Conservation (phyloP, 1,140 invertebrate genomes). For the Eufriesea mexicana region DNA sequence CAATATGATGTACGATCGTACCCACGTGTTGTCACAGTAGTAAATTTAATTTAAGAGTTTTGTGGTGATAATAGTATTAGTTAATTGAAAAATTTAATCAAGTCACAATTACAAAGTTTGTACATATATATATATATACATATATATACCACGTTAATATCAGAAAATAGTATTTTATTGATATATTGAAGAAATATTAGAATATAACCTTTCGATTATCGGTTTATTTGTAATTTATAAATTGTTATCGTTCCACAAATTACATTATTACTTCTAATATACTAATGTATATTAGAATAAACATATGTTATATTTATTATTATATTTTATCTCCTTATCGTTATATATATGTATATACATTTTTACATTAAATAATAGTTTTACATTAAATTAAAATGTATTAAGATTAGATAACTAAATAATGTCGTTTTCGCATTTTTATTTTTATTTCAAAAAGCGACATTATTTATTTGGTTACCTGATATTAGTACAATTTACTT, state of each 20-base stretch:
- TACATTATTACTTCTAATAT: not conserved
- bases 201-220: conserved; percentile 28
- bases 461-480: too few species aligned
- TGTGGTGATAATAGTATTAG: not conserved
- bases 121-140: not conserved
- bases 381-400: too few species aligned
- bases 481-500: too few species aligned
- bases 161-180: not conserved
- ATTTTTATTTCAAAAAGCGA: too few species aligned
- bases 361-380: not conserved
- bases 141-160: conserved; percentile 23
- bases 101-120: not conserved
- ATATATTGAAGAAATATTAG: too few species aligned
- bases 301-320: not conserved
- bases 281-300: too few species aligned
- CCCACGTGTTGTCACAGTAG: conserved; percentile 20
- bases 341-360: not conserved
- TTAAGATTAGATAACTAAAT: too few species aligned
- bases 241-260: not conserved
- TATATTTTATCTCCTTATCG: not conserved
- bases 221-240: not conserved
- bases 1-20: not conserved
- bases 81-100: not conserved
- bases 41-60: conserved; percentile 19
- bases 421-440: too few species aligned